Evolutionary conservation across 2,888 invertebrate species (phyloP).

Genomic region (Tolmerus cingulatus): DNA sequence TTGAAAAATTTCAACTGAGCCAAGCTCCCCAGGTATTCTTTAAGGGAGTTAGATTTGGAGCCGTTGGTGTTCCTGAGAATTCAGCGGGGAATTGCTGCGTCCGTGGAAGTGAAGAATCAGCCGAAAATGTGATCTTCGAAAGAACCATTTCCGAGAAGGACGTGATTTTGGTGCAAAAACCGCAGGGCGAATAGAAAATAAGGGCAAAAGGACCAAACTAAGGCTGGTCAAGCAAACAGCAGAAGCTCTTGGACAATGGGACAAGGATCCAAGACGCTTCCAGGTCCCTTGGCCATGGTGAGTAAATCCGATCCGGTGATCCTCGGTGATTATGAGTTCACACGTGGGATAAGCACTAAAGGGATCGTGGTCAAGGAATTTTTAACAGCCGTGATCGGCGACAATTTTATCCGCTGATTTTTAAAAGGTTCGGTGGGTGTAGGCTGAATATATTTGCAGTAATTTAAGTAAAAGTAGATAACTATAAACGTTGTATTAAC

Average conservation of each 20-base stretch:
- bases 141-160: conserved; percentile 49
- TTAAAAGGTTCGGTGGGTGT: background rate
- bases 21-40: conserved; percentile 10
- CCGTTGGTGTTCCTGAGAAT: conserved; percentile 45
- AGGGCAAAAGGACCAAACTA: background rate
- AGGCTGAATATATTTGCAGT: background rate
- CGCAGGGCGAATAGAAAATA: background rate
- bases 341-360: background rate
- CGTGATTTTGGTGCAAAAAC: conserved; percentile 34
- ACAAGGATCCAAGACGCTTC: background rate
- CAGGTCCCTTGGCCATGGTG: background rate
- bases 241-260: background rate
- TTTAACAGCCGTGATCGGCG: background rate
- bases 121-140: conserved; percentile 42
- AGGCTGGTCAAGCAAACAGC: background rate
- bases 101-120: conserved; percentile 30
- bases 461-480: background rate
- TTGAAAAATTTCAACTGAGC: background rate
- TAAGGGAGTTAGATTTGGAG: conserved; percentile 43
- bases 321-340: background rate
- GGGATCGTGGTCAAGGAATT: conserved; percentile 9
- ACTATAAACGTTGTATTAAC: background rate
- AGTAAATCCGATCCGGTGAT: background rate
- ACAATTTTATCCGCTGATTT: background rate
- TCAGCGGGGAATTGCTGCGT: conserved; percentile 29